Percentiles rank a stretch among this genome's conserved stretches.
Conservation (phyloP, 1,140 invertebrate genomes). For the Lutraria rhynchaena region DNA sequence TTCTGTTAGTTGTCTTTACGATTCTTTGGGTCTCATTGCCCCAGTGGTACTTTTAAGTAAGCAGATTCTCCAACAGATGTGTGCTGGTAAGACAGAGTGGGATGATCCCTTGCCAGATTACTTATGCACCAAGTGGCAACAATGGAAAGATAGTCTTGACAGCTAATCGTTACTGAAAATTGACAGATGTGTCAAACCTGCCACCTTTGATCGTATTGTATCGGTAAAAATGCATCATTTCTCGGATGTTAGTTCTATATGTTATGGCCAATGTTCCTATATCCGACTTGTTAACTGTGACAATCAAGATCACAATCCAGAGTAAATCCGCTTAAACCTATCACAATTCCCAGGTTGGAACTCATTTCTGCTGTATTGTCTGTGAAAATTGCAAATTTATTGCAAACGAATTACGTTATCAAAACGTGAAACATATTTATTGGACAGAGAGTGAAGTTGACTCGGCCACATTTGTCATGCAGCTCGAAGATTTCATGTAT, state of each 20-base stretch:
- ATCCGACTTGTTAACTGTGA: conserved; percentile 49
- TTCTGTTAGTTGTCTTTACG: conserved; percentile 51
- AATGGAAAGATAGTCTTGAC: conserved; percentile 55
- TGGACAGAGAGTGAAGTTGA: too few relatives aligned
- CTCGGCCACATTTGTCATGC: too few relatives aligned
- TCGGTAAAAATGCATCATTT: conserved; percentile 62
- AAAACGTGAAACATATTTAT: too few relatives aligned
- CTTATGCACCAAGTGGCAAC: conserved; percentile 34
- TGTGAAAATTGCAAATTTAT: conserved; percentile 45
- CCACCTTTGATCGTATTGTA: conserved; percentile 44
- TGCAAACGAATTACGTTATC: neutral
- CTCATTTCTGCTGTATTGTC: conserved; percentile 64
- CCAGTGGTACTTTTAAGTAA: conserved; percentile 56
- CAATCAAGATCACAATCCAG: conserved; percentile 57
- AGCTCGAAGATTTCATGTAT: too few relatives aligned
- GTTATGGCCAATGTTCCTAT: conserved; percentile 65
- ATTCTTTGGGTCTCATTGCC: conserved; percentile 58
- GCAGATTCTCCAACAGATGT: conserved; percentile 56
- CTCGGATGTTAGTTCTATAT: conserved; percentile 62
- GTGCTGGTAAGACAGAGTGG: conserved; percentile 39
- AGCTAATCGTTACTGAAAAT: conserved; percentile 43
- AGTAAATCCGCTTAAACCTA: conserved; percentile 60
- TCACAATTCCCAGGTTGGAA: conserved; percentile 66
- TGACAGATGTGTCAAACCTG: conserved; percentile 58
- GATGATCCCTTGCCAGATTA: conserved; percentile 52